Evolutionary conservation across 2,797 vertebrate species (phyloP).

Genomic region (Tympanoctomys barrerae): DNA sequence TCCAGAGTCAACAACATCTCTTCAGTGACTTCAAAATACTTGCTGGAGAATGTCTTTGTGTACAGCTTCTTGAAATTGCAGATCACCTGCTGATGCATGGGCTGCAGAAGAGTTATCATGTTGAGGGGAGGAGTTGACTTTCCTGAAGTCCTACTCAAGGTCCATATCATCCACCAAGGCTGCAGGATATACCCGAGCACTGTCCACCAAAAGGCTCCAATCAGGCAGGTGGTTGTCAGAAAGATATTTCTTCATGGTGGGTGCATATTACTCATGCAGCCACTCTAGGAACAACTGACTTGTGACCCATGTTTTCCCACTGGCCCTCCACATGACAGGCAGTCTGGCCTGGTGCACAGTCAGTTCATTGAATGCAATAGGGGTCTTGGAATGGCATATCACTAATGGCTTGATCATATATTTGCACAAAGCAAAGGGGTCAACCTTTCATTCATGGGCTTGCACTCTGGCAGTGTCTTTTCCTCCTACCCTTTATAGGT

Average conservation of each 20-base stretch:
- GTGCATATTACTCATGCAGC: not conserved
- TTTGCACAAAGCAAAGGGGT: not conserved
- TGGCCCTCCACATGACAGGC: not conserved
- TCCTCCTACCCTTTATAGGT: not conserved
- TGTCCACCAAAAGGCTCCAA: not conserved
- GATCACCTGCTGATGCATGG: not conserved
- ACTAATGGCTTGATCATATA: not conserved
- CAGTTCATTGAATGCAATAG: not conserved
- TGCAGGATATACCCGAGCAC: not conserved
- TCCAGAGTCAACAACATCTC: not conserved
- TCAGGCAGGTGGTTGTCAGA: not conserved
- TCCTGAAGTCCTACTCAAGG: not conserved
- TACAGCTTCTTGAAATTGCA: not conserved
- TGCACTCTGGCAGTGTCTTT: not conserved
- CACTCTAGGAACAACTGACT: not conserved
- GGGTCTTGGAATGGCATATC: not conserved
- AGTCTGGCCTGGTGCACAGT: not conserved
- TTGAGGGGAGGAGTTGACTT: not conserved
- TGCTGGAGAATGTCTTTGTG: not conserved
- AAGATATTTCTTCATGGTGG: not conserved
- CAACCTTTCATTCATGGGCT: not conserved
- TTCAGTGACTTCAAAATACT: not conserved
- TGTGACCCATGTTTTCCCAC: not conserved
- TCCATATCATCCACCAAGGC: not conserved
- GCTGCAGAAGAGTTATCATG: not conserved